A percentile compares a stretch with the other conserved stretches of the same genome.
These are phyloP conservation scores for Platypus cylindrus DNA, from an alignment of 2,888 invertebrate species.

Conservation along the genomic window DNA sequence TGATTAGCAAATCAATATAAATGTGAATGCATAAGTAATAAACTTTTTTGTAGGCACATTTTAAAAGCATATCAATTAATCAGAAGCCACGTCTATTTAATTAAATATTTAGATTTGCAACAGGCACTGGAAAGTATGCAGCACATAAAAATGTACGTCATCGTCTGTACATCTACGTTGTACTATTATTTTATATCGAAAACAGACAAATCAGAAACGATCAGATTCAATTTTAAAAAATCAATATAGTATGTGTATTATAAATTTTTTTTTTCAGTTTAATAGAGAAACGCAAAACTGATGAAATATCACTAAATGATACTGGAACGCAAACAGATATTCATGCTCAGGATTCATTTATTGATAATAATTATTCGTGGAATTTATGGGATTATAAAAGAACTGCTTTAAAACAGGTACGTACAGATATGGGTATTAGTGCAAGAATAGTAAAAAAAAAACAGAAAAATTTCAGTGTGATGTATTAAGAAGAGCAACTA, in stretches of 20 bases:
- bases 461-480: conserved; percentile 3
- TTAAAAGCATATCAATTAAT: conserved; percentile 5
- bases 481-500: conserved; percentile 1
- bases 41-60: conserved; percentile 9
- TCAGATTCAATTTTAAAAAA: background rate
- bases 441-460: background rate
- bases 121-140: background rate
- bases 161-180: too few species aligned
- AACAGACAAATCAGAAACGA: too few species aligned
- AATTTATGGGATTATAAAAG: conserved; percentile 8
- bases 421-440: conserved; percentile 1
- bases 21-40: too few species aligned
- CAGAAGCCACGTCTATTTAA: conserved; percentile 4
- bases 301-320: background rate
- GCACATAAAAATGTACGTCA: conserved; percentile 6
- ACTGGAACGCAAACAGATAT: conserved; percentile 5
- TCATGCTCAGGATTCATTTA: conserved; percentile 3
- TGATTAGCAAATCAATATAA: too few species aligned
- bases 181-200: too few species aligned
- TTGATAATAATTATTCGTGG: conserved; percentile 6
- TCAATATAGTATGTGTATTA: background rate
- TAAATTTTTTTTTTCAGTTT: conserved; percentile 4
- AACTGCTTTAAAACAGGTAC: conserved; percentile 1
- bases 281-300: background rate
- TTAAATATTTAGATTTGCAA: conserved; percentile 5